Percentiles rank a stretch among this genome's conserved stretches.
Conservation (phyloP, 2,888 invertebrate genomes). For the Tachina fera region DNA sequence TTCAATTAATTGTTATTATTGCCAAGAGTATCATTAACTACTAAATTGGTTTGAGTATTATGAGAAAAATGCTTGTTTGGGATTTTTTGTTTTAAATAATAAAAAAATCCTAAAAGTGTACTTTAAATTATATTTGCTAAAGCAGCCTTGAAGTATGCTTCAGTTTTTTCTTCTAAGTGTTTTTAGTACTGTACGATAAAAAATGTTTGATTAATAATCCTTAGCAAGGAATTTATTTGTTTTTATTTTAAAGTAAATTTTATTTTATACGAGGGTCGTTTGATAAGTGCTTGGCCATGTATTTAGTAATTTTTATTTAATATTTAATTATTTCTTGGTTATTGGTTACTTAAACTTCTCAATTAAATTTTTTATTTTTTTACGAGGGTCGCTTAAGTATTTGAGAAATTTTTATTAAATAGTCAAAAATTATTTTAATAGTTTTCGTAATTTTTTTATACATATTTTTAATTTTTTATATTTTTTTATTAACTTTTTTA, state of each 20-base stretch:
- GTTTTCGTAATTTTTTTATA: too few relatives aligned
- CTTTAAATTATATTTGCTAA: slow-evolving; percentile 8
- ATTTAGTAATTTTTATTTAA: neutral
- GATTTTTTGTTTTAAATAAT: neutral
- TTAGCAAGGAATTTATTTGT: neutral
- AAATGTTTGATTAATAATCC: too few relatives aligned
- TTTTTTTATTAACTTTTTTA: too few relatives aligned
- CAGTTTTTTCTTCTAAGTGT: slow-evolving; percentile 9
- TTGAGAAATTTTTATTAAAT: too few relatives aligned
- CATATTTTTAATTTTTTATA: too few relatives aligned
- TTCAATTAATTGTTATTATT: neutral
- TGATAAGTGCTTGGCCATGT: slow-evolving; percentile 23
- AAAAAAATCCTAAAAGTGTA: slow-evolving; percentile 6
- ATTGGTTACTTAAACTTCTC: too few relatives aligned
- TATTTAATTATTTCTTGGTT: neutral
- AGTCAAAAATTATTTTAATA: too few relatives aligned
- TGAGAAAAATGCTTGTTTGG: slow-evolving; percentile 25
- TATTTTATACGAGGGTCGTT: slow-evolving; percentile 2
- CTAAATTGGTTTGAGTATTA: neutral
- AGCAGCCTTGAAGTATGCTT: slow-evolving; percentile 30
- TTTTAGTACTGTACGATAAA: slow-evolving; percentile 11
- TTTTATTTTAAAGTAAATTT: neutral
- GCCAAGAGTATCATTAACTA: slow-evolving; percentile 8
- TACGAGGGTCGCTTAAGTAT: too few relatives aligned
- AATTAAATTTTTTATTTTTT: too few relatives aligned